Base-by-base conservation (phyloP, 2,113 vertebrate species). In the Syngnathus typhle region DNA sequence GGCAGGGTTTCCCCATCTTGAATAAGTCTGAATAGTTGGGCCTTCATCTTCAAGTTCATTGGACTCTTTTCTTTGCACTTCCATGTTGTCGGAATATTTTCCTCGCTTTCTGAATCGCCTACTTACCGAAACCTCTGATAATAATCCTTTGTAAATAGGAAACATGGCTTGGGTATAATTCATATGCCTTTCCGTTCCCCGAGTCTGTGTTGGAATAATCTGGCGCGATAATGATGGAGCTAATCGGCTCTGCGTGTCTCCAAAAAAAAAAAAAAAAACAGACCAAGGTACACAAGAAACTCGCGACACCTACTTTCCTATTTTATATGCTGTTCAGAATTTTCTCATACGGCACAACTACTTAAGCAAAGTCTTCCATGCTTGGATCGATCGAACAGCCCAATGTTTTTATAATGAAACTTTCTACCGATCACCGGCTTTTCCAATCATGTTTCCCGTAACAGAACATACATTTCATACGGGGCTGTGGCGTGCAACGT, bases 71-170 rank as follows among this genome's bases (percentile, higher is more conserved):
- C 37, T 41, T 60, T 60, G 59, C 59, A 11, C 9, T 39, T 16
- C 19, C 16, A 39, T 59, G 15, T 79, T 82, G 76, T 74, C 59
- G 71, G 67, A 80, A 84, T 60, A 75, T 83, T 83, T 85, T 76
- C 62, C 54, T 74, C 64, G 51, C 64, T 83, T 83, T 32, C 83
- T 82, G 81, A 85, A 70, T 87, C 79, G 74, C 81, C 82, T 86
- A 87, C 85, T 82, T 63, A 74, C 21, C 68, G 82, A 81, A 79
- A 72, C 72, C 80, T 82, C 66, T 84, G 82, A 80, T 81, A 77
- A 83, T 89, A 87, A 87, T 87, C 85, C 85, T 80, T 74, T 73
- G 77, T 82, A 86, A 87, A 88, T 89, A 82, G 75, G 85, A 87
- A 87, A 83, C 86, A 87, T 82, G 82, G 72, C 77, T 82, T 77